Evolutionary conservation across 2,888 invertebrate species (phyloP).

Genomic region (Drosophila anomelani): DNA sequence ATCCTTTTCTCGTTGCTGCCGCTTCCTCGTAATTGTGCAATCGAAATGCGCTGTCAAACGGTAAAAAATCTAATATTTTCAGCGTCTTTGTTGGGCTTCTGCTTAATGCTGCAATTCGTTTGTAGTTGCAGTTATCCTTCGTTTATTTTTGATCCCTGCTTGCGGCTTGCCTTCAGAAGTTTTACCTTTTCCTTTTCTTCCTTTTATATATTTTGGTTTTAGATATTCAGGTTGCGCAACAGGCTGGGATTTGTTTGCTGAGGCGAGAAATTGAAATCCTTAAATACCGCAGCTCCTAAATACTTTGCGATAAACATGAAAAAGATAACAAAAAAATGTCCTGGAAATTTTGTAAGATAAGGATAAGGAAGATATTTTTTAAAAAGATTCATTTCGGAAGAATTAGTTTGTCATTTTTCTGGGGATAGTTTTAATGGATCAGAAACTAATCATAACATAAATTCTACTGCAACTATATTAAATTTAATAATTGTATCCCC

Average conservation of each 20-base stretch:
- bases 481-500: not conserved
- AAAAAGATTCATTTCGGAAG: too few species aligned
- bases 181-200: not conserved
- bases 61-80: constrained; percentile 70
- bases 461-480: not conserved
- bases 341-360: constrained; percentile 5
- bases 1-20: constrained; percentile 25
- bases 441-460: not conserved
- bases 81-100: constrained; percentile 46
- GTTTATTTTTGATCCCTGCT: not conserved
- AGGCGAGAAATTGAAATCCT: constrained; percentile 59
- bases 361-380: not conserved
- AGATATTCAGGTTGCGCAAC: constrained; percentile 61
- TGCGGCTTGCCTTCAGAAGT: constrained; percentile 42
- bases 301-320: constrained; percentile 10
- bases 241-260: constrained; percentile 48
- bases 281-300: constrained; percentile 37
- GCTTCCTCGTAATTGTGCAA: constrained; percentile 75
- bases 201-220: not conserved
- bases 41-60: constrained; percentile 62
- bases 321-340: constrained; percentile 2
- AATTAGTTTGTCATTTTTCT: too few species aligned
- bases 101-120: constrained; percentile 50
- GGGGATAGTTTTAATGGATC: not conserved
- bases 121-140: constrained; percentile 47